These are phyloP conservation scores for Apodemia duryi DNA, from an alignment of 2,888 invertebrate genomes.

Conservation along the genomic window DNA sequence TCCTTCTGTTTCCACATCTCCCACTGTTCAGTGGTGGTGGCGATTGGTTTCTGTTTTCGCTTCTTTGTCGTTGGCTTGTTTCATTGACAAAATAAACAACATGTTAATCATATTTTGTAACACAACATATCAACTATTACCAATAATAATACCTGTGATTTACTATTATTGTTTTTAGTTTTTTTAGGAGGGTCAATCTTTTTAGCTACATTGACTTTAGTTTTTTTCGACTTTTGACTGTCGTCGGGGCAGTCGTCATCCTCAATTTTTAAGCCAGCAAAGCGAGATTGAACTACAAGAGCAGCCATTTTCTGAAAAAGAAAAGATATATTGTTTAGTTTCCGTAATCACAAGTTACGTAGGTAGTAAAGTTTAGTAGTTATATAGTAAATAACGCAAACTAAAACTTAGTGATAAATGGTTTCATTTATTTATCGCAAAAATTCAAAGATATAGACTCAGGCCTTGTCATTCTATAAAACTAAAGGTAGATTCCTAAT, in stretches of 20 bases:
- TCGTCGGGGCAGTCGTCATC: slow-evolving; percentile 80
- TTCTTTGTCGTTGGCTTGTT: slow-evolving; percentile 49
- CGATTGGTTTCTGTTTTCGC: slow-evolving; percentile 68
- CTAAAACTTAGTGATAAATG: not conserved
- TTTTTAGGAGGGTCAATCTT: slow-evolving; percentile 60
- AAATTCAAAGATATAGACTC: not conserved
- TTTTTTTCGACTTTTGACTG: slow-evolving; percentile 61
- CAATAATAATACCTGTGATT: slow-evolving; percentile 45
- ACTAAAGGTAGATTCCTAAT: not conserved
- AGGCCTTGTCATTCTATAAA: not conserved
- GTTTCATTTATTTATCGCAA: not conserved
- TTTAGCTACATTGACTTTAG: slow-evolving; percentile 47
- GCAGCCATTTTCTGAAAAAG: slow-evolving; percentile 74
- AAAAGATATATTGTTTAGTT: not conserved
- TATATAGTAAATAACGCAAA: not conserved
- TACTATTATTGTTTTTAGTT: slow-evolving; percentile 41
- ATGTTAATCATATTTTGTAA: not conserved
- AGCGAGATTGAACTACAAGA: slow-evolving; percentile 84
- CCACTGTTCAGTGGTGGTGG: slow-evolving; percentile 81
- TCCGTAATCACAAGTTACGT: too few species aligned
- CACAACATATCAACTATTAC: not conserved
- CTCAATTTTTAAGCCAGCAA: slow-evolving; percentile 86
- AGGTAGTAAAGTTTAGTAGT: too few species aligned
- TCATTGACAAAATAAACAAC: slow-evolving; percentile 18
- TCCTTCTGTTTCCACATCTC: slow-evolving; percentile 87